Evolutionary conservation across 2,113 vertebrate species (phyloP), one percentile per base, ranked within the genome.

Genomic region (Diadophis punctatus): DNA sequence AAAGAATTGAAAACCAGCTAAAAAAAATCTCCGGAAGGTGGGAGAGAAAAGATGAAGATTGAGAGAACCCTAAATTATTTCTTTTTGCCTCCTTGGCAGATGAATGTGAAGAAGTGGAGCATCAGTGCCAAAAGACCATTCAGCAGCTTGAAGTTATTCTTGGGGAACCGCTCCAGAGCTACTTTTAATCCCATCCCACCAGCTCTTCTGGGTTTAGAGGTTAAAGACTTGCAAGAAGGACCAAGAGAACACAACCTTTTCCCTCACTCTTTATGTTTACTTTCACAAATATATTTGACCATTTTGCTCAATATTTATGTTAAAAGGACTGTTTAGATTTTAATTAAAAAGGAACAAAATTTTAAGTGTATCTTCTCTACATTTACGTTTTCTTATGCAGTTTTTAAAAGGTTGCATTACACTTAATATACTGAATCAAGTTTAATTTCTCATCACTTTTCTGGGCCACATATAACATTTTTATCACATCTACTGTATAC

Each of bases 101-200:
- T 96, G 99, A 99, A 90, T 98, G 98, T 95, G 98, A 99, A 96
- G 99, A 99, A 96, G 99, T 99, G 93, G 99, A 99, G 95, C 98
- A 97, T 68, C 98, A 99, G 93, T 99, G 99, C 80, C 99, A 99
- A 95, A 99, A 98, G 95, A 98, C 98, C 0, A 97, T 99, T 92
- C 98, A 99, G 90, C 98, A 98, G 89, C 97, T 99, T 96, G 99
- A 99, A 97, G 96, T 97, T 18, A 97, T 98, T 87, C 96, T 99
- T 95, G 99, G 99, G 94, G 99, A 99, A 95, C 98, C 99, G 0
- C 98, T 99, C 46, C 99, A 99, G 97, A 98, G 98, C 97, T 99
- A 99, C 97, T 99, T 99, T 96, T 99, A 96, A 90, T 48, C 34
- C 48, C 84, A 18, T 91, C n/a, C 51, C 84, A 22, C 91, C 87